phyloP scores from a whole-genome alignment of 2,888 invertebrate species.

The Cheilosia pagana region DNA sequence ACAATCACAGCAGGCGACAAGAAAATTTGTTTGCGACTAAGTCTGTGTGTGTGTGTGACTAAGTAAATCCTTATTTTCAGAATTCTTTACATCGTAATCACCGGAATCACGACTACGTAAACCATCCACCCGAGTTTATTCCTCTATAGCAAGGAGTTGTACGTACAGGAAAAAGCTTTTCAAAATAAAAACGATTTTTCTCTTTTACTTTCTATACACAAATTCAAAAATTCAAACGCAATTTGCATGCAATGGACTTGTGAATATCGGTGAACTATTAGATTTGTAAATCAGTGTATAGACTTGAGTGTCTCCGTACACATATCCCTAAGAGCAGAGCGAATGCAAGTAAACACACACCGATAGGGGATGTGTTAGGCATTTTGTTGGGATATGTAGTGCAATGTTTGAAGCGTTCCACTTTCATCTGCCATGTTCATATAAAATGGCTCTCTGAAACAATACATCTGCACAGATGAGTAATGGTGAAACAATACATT shows the following conservation, averaged over 20 bases:
- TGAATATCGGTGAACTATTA: constrained; percentile 50
- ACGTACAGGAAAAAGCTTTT: neutral
- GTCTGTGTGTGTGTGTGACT: constrained; percentile 10
- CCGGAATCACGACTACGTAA: constrained; percentile 57
- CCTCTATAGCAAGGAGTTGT: constrained; percentile 20
- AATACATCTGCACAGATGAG: constrained; percentile 16
- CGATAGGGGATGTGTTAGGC: neutral
- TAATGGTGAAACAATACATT: constrained; percentile 51
- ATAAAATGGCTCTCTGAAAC: constrained; percentile 21
- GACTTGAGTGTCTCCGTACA: neutral
- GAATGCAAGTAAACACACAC: neutral
- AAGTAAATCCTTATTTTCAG: constrained; percentile 34
- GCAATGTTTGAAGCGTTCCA: constrained; percentile 23
- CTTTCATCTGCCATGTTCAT: constrained; percentile 29
- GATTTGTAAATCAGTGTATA: constrained; percentile 2
- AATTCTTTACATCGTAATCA: constrained; percentile 37
- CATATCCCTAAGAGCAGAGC: constrained; percentile 3
- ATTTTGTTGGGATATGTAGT: constrained; percentile 23
- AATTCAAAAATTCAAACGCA: constrained; percentile 65
- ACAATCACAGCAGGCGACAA: constrained; percentile 29
- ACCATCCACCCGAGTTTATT: constrained; percentile 37
- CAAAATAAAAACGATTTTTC: constrained; percentile 3
- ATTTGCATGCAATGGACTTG: constrained; percentile 58
- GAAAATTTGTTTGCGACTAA: neutral
- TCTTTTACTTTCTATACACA: constrained; percentile 16